Conservation (phyloP, 2,113 vertebrate species). For the Cololabis saira region DNA sequence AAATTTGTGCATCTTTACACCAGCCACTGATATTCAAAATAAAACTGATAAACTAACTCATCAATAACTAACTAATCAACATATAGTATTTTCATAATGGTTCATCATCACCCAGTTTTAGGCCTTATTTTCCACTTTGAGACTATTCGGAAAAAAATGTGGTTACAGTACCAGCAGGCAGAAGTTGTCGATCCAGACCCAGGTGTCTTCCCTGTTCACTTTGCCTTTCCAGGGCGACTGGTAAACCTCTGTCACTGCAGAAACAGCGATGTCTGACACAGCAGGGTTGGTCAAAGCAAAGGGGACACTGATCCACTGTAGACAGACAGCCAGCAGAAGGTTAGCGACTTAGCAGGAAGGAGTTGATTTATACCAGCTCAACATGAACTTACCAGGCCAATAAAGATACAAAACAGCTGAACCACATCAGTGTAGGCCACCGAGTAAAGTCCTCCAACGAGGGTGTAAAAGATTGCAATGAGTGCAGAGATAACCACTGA, state of each 20-base stretch:
- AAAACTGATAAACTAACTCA: too few relatives aligned
- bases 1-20: too few relatives aligned
- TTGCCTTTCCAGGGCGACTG: constrained; percentile 93
- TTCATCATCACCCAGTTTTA: neutral
- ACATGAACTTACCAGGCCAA: constrained; percentile 89
- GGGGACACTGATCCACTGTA: constrained; percentile 96
- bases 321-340: constrained; percentile 24
- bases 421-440: constrained; percentile 98
- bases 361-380: too few relatives aligned
- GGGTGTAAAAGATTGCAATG: constrained; percentile 94
- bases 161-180: constrained; percentile 86
- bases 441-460: constrained; percentile 95
- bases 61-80: neutral
- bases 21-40: too few relatives aligned
- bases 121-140: neutral
- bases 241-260: constrained; percentile 87
- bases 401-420: constrained; percentile 97
- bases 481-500: constrained; percentile 94
- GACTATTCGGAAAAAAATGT: neutral
- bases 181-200: constrained; percentile 95
- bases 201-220: constrained; percentile 82
- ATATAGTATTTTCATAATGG: neutral
- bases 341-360: too few relatives aligned
- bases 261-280: constrained; percentile 92
- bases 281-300: constrained; percentile 93